A percentile compares a stretch with the other conserved stretches of the same genome.
Conservation (phyloP, 2,113 vertebrate species). For the Lepisosteus osseus region DNA sequence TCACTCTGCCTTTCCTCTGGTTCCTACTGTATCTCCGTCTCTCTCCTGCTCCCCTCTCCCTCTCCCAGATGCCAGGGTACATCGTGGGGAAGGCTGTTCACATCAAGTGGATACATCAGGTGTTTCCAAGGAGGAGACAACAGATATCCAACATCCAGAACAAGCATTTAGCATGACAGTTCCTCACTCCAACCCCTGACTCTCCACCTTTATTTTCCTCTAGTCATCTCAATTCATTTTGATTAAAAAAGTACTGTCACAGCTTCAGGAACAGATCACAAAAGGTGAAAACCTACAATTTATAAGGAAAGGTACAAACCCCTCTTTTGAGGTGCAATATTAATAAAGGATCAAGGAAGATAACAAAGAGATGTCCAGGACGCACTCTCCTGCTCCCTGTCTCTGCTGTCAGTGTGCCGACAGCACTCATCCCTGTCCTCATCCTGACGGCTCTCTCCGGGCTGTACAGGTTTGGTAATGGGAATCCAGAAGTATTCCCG, state of each 20-base stretch:
- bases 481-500: neutral
- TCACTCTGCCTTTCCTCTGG: neutral
- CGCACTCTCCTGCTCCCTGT: neutral
- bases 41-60: constrained; percentile 34
- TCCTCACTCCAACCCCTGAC: no score
- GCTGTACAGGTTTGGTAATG: neutral
- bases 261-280: no score
- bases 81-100: constrained; percentile 27
- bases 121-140: no score
- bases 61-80: constrained; percentile 39
- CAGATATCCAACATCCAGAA: no score
- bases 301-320: no score
- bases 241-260: no score
- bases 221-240: no score
- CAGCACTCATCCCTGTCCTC: neutral
- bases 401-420: neutral
- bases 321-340: no score
- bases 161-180: no score
- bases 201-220: no score
- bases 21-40: neutral
- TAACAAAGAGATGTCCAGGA: neutral
- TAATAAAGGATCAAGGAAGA: neutral
- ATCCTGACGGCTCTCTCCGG: neutral
- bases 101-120: no score
- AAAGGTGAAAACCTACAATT: no score